Conservation (phyloP, 2,888 invertebrate genomes). For the Nemapogon koenigi region DNA sequence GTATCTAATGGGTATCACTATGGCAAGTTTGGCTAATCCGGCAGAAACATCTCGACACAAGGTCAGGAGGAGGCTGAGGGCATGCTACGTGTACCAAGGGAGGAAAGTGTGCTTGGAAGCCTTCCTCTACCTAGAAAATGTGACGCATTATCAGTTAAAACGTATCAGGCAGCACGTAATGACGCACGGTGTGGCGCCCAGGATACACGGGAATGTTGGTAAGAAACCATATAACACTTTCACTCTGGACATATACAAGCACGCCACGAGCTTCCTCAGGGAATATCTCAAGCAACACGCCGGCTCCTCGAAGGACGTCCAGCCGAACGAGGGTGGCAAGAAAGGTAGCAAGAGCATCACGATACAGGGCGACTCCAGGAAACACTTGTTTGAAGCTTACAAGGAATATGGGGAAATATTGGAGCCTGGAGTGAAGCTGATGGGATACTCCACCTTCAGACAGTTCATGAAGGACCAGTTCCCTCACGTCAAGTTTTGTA, state of each 20-base stretch:
- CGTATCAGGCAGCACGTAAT: slow-evolving; percentile 79
- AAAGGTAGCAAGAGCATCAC: slow-evolving; percentile 56
- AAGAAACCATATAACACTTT: slow-evolving; percentile 84
- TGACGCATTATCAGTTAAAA: slow-evolving; percentile 80
- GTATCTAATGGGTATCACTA: slow-evolving; percentile 86
- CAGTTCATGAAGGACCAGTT: slow-evolving; percentile 85
- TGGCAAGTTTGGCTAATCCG: slow-evolving; percentile 80
- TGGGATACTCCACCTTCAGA: slow-evolving; percentile 82
- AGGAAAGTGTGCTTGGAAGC: slow-evolving; percentile 79
- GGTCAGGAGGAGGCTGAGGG: slow-evolving; percentile 73
- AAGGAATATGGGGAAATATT: slow-evolving; percentile 75
- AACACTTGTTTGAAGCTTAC: slow-evolving; percentile 77
- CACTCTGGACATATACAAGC: slow-evolving; percentile 78
- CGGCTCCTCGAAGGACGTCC: slow-evolving; percentile 57
- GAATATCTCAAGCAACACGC: slow-evolving; percentile 74
- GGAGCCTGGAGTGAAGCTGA: slow-evolving; percentile 74
- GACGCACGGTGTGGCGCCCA: slow-evolving; percentile 79
- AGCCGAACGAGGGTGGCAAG: slow-evolving; percentile 53
- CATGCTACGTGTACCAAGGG: slow-evolving; percentile 81
- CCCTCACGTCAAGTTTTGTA: slow-evolving; percentile 77
- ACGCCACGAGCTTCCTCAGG: slow-evolving; percentile 78
- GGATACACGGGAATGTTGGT: slow-evolving; percentile 81
- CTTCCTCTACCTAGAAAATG: slow-evolving; percentile 80
- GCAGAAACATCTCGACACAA: slow-evolving; percentile 75
- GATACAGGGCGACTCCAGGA: slow-evolving; percentile 64